Conservation (phyloP, 2,797 vertebrate genomes). For the Pterois miles region DNA sequence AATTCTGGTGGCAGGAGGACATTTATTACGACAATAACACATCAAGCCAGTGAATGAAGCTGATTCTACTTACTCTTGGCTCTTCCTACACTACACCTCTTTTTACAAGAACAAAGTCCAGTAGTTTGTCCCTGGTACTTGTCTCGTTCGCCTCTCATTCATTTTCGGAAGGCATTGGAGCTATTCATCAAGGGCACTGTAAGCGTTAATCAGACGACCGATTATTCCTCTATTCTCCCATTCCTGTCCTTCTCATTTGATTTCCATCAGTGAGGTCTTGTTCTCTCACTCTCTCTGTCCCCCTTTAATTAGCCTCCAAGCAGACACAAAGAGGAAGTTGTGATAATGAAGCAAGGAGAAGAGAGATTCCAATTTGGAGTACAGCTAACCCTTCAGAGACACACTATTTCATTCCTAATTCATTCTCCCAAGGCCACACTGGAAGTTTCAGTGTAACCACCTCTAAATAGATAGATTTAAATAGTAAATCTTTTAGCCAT, state of each 20-base stretch:
- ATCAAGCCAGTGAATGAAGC: slow-evolving; percentile 35
- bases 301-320: slow-evolving; percentile 75
- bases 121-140: slow-evolving; percentile 48
- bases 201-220: slow-evolving; percentile 62
- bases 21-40: slow-evolving; percentile 34
- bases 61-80: slow-evolving; percentile 41
- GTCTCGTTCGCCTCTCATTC: slow-evolving; percentile 35
- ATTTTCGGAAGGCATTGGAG: slow-evolving; percentile 39
- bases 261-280: slow-evolving; percentile 76
- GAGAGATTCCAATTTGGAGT: slow-evolving; percentile 70
- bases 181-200: slow-evolving; percentile 68
- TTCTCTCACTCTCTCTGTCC: slow-evolving; percentile 58
- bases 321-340: slow-evolving; percentile 71
- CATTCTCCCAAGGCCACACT: slow-evolving; percentile 62
- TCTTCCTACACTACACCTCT: slow-evolving; percentile 32
- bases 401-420: slow-evolving; percentile 54
- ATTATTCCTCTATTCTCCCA: slow-evolving; percentile 67
- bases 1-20: slow-evolving; percentile 8
- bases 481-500: slow-evolving; percentile 9
- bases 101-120: slow-evolving; percentile 27
- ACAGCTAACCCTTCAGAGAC: slow-evolving; percentile 59
- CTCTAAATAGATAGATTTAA: slow-evolving; percentile 8
- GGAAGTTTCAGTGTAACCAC: slow-evolving; percentile 32
- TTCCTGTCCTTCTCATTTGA: slow-evolving; percentile 73
- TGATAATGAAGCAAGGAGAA: slow-evolving; percentile 71